Percentiles rank a stretch among this genome's conserved stretches.
These are phyloP conservation scores for Oreonectes daqikongensis DNA, from an alignment of 2,797 vertebrate species.

Conservation along the genomic window DNA sequence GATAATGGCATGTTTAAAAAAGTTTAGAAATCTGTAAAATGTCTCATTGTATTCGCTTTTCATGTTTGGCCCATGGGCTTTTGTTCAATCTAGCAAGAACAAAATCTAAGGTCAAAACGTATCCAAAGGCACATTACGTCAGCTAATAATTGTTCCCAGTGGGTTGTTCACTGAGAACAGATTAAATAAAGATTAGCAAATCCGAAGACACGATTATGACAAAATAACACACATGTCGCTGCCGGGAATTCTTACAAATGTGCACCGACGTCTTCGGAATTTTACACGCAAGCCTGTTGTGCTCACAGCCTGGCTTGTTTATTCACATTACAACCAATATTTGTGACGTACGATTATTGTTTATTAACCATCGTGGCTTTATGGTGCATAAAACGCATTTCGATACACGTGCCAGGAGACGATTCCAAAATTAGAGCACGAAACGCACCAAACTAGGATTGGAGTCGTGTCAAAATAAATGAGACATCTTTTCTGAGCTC, in stretches of 20 bases:
- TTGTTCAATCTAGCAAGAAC: constrained; percentile 34
- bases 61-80: constrained; percentile 11
- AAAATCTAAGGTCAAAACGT: constrained; percentile 35
- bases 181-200: constrained; percentile 25
- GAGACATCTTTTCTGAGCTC: constrained; percentile 6
- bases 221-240: constrained; percentile 25
- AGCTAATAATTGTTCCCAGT: neutral
- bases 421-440: constrained; percentile 16
- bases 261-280: neutral
- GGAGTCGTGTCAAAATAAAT: constrained; percentile 22
- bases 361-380: constrained; percentile 18
- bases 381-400: constrained; percentile 14
- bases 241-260: constrained; percentile 8
- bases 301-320: constrained; percentile 21
- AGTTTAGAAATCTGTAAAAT: constrained; percentile 11
- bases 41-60: constrained; percentile 21
- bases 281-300: neutral
- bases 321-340: constrained; percentile 17
- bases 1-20: neutral
- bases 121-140: constrained; percentile 27
- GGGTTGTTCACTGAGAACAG: neutral
- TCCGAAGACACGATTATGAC: constrained; percentile 28
- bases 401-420: constrained; percentile 2
- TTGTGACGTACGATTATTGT: constrained; percentile 12
- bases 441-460: neutral